These are phyloP conservation scores for Menidia menidia DNA, from an alignment of 2,797 vertebrate species.

Conservation along the genomic window DNA sequence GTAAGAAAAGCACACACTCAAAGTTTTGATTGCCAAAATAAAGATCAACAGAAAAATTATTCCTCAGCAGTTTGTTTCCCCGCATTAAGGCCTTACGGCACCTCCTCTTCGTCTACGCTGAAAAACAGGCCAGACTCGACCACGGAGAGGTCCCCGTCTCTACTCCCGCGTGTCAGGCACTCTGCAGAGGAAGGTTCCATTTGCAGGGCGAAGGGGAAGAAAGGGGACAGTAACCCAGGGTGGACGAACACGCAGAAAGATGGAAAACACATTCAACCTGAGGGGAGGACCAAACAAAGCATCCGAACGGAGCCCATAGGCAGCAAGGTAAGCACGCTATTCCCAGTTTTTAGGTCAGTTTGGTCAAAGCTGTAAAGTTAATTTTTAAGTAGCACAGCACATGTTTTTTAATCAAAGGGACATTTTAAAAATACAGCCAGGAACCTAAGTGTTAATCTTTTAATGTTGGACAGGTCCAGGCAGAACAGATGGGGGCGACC, in stretches of 20 bases:
- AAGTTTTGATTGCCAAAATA: too few species aligned
- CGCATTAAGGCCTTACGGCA: slow-evolving; percentile 48
- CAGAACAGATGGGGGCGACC: not conserved
- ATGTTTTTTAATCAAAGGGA: not conserved
- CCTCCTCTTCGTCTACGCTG: slow-evolving; percentile 69
- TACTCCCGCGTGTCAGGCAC: slow-evolving; percentile 76
- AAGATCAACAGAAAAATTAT: too few species aligned
- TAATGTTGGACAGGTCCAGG: slow-evolving; percentile 21
- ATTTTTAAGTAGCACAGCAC: too few species aligned
- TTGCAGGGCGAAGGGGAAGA: slow-evolving; percentile 81
- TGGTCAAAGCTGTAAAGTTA: too few species aligned
- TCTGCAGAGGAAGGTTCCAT: slow-evolving; percentile 34
- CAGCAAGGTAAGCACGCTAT: slow-evolving; percentile 35
- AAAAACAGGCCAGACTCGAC: slow-evolving; percentile 63
- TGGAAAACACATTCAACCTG: not conserved
- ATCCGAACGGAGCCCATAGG: slow-evolving; percentile 7
- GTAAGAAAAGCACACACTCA: slow-evolving; percentile 35
- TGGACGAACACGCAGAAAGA: not conserved
- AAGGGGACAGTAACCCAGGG: slow-evolving; percentile 78
- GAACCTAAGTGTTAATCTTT: not conserved
- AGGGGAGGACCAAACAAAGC: slow-evolving; percentile 13
- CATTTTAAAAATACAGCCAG: not conserved
- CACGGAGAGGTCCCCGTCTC: slow-evolving; percentile 76
- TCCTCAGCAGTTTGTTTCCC: not conserved
- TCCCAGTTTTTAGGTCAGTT: not conserved